phyloP scores from a whole-genome alignment of 92 coral and sea anemone species.

The Nematostella vectensis region DNA sequence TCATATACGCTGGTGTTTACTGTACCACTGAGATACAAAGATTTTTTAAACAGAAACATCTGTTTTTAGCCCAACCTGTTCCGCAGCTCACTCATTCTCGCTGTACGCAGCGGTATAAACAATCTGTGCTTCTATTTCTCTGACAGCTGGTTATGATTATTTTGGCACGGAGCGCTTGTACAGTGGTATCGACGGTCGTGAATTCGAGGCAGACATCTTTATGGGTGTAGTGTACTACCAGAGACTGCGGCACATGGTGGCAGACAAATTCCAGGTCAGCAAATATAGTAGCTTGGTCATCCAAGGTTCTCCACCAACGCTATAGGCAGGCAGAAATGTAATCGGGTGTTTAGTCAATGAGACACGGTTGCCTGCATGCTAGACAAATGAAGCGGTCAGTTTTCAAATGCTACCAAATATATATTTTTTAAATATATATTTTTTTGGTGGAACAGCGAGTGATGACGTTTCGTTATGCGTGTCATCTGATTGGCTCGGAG shows the following conservation, averaged over 20 bases:
- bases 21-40: too few species aligned
- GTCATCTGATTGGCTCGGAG: constrained; percentile 83
- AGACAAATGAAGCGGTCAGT: too few species aligned
- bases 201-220: constrained; percentile 95
- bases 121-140: constrained; percentile 57
- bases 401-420: too few species aligned
- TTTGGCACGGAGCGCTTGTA: constrained; percentile 93
- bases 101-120: constrained; percentile 95
- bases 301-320: too few species aligned
- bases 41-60: too few species aligned
- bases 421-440: too few species aligned
- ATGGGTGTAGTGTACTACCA: constrained; percentile 97
- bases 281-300: too few species aligned
- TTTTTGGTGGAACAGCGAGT: too few species aligned
- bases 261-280: constrained; percentile 93
- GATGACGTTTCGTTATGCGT: constrained; percentile 96
- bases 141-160: constrained; percentile 88
- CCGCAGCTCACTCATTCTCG: constrained; percentile 83
- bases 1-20: too few species aligned
- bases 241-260: constrained; percentile 95
- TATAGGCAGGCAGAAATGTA: too few species aligned
- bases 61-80: constrained; percentile 85
- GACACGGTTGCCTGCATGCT: too few species aligned
- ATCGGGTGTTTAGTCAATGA: too few species aligned
- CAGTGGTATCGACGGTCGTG: constrained; percentile 96